A percentile compares a stretch with the other conserved stretches of the same genome.
These are phyloP conservation scores for Ailuropoda melanoleuca DNA, from an alignment of 2,113 vertebrate species.

Conservation along the genomic window DNA sequence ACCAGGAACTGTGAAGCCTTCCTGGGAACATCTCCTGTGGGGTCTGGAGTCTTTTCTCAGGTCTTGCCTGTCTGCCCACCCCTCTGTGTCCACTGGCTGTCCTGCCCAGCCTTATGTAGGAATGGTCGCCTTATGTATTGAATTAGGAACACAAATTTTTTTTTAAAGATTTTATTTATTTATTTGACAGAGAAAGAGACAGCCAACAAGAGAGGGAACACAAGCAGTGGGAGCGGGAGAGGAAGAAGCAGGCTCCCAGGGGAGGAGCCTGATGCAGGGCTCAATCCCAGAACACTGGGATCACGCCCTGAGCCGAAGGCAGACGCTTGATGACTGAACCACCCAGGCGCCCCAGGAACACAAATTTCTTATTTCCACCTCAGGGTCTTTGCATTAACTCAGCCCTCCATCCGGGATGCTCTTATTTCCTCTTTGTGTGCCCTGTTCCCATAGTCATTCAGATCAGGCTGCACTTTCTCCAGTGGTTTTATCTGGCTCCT, in stretches of 20 bases:
- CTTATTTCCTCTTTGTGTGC: background rate
- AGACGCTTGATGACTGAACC: no score
- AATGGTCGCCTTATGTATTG: background rate
- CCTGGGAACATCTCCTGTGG: background rate
- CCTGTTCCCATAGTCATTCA: background rate
- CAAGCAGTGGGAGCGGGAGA: no score
- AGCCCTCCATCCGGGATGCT: background rate
- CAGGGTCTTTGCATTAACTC: background rate
- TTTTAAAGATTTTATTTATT: no score
- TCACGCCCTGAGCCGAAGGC: no score
- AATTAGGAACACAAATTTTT: background rate
- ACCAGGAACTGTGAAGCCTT: background rate
- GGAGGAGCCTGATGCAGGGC: no score
- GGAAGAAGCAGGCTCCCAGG: no score
- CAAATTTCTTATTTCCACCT: background rate
- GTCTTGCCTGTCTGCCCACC: background rate
- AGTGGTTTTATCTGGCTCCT: background rate
- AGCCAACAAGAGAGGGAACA: no score
- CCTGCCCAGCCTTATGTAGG: background rate
- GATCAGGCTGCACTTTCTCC: background rate
- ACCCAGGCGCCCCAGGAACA: background rate
- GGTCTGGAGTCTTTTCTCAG: background rate
- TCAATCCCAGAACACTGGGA: no score
- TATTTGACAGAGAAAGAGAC: no score
- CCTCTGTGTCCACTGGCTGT: background rate